Percentiles rank a stretch among this genome's conserved stretches.
These are phyloP conservation scores for Octopus bimaculoides DNA, from an alignment of 1,140 invertebrate genomes.

Conservation along the genomic window DNA sequence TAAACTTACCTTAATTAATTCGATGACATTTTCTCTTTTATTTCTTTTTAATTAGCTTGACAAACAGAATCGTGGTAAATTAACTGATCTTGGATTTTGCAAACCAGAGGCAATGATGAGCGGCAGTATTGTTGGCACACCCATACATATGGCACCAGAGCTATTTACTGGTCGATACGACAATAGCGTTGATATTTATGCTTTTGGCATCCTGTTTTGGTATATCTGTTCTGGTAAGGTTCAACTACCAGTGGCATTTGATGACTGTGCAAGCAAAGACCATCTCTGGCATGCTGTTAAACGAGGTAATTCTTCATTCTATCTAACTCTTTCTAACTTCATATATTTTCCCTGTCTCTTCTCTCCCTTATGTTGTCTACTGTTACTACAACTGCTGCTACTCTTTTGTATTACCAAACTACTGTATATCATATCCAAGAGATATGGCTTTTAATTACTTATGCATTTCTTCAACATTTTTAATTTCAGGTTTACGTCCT, in stretches of 20 bases:
- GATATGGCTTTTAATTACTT: too few species aligned
- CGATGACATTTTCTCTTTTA: slow-evolving; percentile 6
- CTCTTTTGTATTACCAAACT: too few species aligned
- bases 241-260: slow-evolving; percentile 76
- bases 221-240: slow-evolving; percentile 84
- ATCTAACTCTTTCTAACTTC: too few species aligned
- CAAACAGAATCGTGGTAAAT: slow-evolving; percentile 71
- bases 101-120: slow-evolving; percentile 90
- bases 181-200: slow-evolving; percentile 84
- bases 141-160: slow-evolving; percentile 91
- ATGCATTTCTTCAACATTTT: not conserved
- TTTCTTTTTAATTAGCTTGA: slow-evolving; percentile 64
- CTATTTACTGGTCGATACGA: slow-evolving; percentile 76
- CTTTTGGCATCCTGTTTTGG: slow-evolving; percentile 90
- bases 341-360: too few species aligned
- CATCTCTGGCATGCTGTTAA: slow-evolving; percentile 82
- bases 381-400: too few species aligned
- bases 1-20: too few species aligned
- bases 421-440: too few species aligned
- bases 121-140: slow-evolving; percentile 71
- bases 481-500: slow-evolving; percentile 64
- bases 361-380: too few species aligned
- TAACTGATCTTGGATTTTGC: slow-evolving; percentile 89
- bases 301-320: slow-evolving; percentile 64
- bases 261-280: slow-evolving; percentile 84